These are phyloP conservation scores for Pangasius mekongensis DNA, from an alignment of 2,797 vertebrate species.

Conservation along the genomic window DNA sequence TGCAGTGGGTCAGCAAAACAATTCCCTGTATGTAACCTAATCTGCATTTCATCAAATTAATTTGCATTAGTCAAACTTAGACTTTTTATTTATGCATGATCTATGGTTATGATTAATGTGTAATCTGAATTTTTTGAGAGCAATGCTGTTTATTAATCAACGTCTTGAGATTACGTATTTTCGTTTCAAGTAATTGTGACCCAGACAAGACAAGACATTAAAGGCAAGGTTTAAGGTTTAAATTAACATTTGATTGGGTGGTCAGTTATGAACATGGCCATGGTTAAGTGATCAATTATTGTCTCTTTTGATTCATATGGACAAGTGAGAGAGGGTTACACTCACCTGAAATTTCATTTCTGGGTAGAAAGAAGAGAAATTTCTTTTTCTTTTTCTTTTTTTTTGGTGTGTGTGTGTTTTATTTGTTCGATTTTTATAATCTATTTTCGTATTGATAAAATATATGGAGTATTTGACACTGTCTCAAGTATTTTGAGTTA, in stretches of 20 bases:
- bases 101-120: neutral
- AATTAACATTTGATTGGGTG: neutral
- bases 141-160: neutral
- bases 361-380: neutral
- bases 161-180: neutral
- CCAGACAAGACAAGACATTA: neutral
- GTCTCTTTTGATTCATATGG: neutral
- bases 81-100: neutral
- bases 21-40: neutral
- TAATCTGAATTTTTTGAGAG: neutral
- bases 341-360: neutral
- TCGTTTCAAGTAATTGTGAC: neutral
- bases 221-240: neutral
- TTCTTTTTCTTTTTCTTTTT: too few species aligned
- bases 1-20: neutral
- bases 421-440: neutral
- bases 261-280: neutral
- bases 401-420: too few species aligned
- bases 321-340: neutral
- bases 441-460: neutral
- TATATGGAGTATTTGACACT: neutral
- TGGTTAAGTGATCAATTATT: neutral
- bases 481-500: neutral
- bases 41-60: neutral
- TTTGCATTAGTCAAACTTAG: neutral